A percentile compares a stretch with the other conserved stretches of the same genome.
phyloP scores from a whole-genome alignment of 1,140 invertebrate species.

The Doryteuthis pealeii region DNA sequence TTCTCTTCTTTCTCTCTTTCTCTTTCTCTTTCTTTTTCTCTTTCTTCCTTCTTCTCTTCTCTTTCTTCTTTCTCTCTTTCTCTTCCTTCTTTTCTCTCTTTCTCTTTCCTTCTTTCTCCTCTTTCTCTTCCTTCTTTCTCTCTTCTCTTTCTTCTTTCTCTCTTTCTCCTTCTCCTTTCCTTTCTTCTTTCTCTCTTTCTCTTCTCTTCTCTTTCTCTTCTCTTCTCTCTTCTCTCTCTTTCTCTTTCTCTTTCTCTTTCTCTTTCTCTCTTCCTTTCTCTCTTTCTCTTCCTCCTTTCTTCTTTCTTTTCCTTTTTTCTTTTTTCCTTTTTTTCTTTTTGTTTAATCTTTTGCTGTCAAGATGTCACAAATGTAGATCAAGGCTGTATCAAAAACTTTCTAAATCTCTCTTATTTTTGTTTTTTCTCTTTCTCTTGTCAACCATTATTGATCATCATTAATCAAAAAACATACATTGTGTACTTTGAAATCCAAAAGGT shows the following conservation, averaged over 20 bases:
- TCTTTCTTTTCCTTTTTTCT: no score
- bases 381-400: no score
- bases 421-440: no score
- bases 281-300: no score
- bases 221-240: not conserved
- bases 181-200: no score
- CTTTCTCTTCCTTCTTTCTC: not conserved
- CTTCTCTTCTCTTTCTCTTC: not conserved
- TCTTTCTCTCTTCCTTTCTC: not conserved
- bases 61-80: not conserved
- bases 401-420: no score
- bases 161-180: not conserved
- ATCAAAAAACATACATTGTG: no score
- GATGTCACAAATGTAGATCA: no score
- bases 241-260: not conserved
- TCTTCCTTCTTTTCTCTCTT: not conserved
- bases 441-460: no score
- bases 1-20: not conserved
- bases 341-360: no score
- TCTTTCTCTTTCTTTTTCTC: not conserved
- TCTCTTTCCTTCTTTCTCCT: not conserved
- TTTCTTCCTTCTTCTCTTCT: not conserved
- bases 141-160: not conserved
- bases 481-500: no score
- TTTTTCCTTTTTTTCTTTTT: no score